Evolutionary conservation across 2,113 vertebrate genomes (phyloP), one percentile per base, ranked within the genome.

Genomic region (Macrotis lagotis): DNA sequence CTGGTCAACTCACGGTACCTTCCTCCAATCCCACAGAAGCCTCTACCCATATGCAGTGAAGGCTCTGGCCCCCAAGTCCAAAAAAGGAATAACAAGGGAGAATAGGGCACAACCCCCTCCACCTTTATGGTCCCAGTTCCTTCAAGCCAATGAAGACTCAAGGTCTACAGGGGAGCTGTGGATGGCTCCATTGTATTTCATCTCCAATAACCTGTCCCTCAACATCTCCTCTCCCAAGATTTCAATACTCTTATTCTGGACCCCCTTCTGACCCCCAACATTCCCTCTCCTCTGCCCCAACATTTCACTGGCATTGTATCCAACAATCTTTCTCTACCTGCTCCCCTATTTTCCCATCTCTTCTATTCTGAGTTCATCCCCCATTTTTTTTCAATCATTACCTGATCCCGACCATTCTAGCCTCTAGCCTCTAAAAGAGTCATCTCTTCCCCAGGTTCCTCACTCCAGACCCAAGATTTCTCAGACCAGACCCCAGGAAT

Each of bases 391-490:
- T 28, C 55, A 37, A 4, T 37, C 55, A 22, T 44, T 19, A 19
- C 37, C 37, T 7, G 7, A 5, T 22, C 37, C 66, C 66, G 19
- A 83, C n/a, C 16, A 19, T 22, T 83, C 66, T 22, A 44, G 16
- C 14, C 92, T 91, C 93, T 83, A 89, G n/a, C n/a, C n/a, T n/a
- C n/a, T n/a, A 74, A 0, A 0, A 83, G 91, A 89, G 95, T 93
- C 96, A 94, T 91, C 96, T 88, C 66, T 47, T 90, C 89, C 66
- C 92, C 50, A 0, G 26, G 83, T 90, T 51, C 94, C 96, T 28
- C 25, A 74, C 5, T 51, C 52, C 14, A 1, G 74, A 50, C 28
- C 0, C 44, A 47, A 91, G 0, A 44, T 2, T 44, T 83, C 52
- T 66, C 7, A n/a, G n/a, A 0, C 51, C 3, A 8, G n/a, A 90